Conservation (phyloP, 2,888 invertebrate species). For the Drosophila longiperda region DNA sequence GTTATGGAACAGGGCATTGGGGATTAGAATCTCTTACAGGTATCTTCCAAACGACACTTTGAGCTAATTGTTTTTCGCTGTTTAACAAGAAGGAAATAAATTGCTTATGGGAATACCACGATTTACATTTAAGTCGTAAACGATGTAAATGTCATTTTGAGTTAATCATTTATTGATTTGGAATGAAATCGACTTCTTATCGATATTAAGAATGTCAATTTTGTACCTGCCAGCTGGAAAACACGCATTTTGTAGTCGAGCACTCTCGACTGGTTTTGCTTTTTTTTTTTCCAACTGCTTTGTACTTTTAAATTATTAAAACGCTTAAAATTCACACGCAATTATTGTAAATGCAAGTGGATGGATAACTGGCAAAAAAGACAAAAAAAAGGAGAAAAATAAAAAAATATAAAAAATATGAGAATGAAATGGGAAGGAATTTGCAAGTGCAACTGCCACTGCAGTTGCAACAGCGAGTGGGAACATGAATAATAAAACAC, state of each 20-base stretch:
- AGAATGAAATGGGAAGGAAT: conserved; percentile 8
- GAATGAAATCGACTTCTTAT: not conserved
- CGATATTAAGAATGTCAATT: not conserved
- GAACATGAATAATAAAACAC: conserved; percentile 56
- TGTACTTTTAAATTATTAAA: conserved; percentile 39
- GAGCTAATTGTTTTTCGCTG: too few species aligned
- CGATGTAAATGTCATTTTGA: not conserved
- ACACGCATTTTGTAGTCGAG: conserved; percentile 13
- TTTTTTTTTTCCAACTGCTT: conserved; percentile 16
- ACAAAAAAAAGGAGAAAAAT: conserved; percentile 3
- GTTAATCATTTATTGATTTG: not conserved
- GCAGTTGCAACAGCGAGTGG: conserved; percentile 23
- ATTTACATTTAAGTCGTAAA: not conserved
- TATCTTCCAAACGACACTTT: too few species aligned
- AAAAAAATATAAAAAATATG: not conserved
- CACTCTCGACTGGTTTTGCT: conserved; percentile 14
- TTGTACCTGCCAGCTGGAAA: not conserved
- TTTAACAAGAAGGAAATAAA: too few species aligned
- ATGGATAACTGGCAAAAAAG: conserved; percentile 27
- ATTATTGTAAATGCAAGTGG: conserved; percentile 61
- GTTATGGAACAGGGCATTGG: not conserved
- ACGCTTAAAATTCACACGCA: conserved; percentile 62
- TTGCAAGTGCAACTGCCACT: conserved; percentile 31
- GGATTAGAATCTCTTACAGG: too few species aligned
- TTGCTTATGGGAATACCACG: too few species aligned